Evolutionary conservation across 2,888 invertebrate species (phyloP).

Genomic region (Xylocampa areola): DNA sequence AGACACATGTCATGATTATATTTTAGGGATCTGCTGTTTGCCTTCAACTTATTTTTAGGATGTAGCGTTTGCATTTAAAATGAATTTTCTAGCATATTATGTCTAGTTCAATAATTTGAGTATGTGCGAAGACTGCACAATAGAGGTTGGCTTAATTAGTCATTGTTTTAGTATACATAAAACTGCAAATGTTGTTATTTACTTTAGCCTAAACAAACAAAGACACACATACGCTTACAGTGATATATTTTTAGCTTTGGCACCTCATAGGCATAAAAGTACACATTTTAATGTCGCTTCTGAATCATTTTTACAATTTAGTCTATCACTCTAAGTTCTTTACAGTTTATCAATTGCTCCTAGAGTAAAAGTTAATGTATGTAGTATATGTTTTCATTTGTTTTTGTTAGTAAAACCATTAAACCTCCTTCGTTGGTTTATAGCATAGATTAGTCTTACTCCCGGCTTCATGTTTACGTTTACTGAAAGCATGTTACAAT

Average conservation of each 20-base stretch:
- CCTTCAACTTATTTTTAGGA: too few relatives aligned
- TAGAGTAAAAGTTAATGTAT: constrained; percentile 48
- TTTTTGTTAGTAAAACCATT: constrained; percentile 52
- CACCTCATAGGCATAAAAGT: neutral
- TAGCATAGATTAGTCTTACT: constrained; percentile 13
- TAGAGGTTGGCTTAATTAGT: too few relatives aligned
- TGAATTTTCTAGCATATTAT: too few relatives aligned
- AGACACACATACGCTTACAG: neutral
- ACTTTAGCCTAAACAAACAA: neutral
- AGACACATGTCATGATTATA: neutral
- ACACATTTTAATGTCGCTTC: constrained; percentile 6
- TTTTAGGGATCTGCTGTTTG: too few relatives aligned
- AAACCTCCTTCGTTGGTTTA: constrained; percentile 44
- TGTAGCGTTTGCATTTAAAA: too few relatives aligned
- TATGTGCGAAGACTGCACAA: too few relatives aligned
- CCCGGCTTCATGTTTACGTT: constrained; percentile 7
- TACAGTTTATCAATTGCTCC: constrained; percentile 52
- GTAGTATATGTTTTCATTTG: constrained; percentile 43
- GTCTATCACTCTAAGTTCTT: constrained; percentile 34
- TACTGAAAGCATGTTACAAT: neutral
- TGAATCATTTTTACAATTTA: constrained; percentile 3
- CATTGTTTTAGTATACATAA: too few relatives aligned
- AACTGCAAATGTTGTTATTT: too few relatives aligned
- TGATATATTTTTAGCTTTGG: too few relatives aligned
- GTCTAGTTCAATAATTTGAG: too few relatives aligned